Conservation (phyloP, 2,797 vertebrate species). For the Triplophysa yarkandensis region DNA sequence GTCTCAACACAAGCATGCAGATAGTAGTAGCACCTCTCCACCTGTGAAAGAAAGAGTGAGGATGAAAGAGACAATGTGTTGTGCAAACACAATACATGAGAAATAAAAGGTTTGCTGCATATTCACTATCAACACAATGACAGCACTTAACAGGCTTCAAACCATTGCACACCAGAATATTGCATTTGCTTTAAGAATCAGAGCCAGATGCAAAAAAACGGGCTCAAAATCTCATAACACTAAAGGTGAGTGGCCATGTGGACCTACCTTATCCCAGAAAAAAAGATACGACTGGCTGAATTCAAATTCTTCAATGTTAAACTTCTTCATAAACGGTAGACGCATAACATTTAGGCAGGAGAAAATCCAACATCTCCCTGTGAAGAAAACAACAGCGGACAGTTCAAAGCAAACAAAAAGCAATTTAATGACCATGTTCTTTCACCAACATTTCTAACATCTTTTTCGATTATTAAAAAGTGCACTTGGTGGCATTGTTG, state of each 20-base stretch:
- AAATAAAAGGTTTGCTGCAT: slow-evolving; percentile 60
- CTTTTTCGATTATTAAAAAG: too few relatives aligned
- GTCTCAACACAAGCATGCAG: slow-evolving; percentile 92
- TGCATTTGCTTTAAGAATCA: not conserved
- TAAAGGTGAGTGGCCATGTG: too few relatives aligned
- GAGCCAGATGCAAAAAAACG: not conserved
- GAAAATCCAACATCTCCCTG: slow-evolving; percentile 99
- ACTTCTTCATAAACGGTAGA: slow-evolving; percentile 97
- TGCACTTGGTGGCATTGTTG: not conserved
- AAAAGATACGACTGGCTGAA: slow-evolving; percentile 98
- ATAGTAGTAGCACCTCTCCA: slow-evolving; percentile 95
- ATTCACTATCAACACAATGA: slow-evolving; percentile 26
- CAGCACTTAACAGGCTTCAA: not conserved
- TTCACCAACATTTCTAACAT: not conserved
- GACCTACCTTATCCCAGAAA: slow-evolving; percentile 96
- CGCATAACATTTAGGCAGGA: slow-evolving; percentile 98
- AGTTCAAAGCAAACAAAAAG: not conserved
- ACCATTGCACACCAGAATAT: not conserved
- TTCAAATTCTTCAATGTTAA: slow-evolving; percentile 98
- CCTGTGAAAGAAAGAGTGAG: slow-evolving; percentile 65
- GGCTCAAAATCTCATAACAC: slow-evolving; percentile 3
- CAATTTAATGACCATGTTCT: not conserved
- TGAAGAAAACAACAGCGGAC: slow-evolving; percentile 16
- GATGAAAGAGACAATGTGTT: not conserved
- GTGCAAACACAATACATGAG: slow-evolving; percentile 54